Evolutionary conservation across 2,888 invertebrate genomes (phyloP), one percentile per base, ranked within the genome.

Genomic region (Acrobasis consociella): DNA sequence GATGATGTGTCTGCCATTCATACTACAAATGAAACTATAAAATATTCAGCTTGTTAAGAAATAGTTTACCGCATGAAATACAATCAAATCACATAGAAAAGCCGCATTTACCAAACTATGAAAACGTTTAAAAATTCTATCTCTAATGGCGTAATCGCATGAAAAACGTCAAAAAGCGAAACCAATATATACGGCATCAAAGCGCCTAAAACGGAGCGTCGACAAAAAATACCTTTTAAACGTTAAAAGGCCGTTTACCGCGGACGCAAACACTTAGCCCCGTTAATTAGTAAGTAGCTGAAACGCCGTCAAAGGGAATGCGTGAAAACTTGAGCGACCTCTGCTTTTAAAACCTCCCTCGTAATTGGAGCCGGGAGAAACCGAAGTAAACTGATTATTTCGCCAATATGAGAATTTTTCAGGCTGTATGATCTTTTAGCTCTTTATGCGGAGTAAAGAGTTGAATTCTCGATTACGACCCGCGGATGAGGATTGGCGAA

Each of bases 181-280:
- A 86, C 89, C 87, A 83, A 86, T 87, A 85, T 87, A 85, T 81
- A 73, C 80, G 78, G 81, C 83, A 82, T 87, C 85, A 90, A 86
- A 87, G 86, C 83, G 71, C 81, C 86, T 86, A 89, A 90, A 86
- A 89, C 86, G 85, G 82, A 82, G 77, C 82, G 80, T 72, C 73
- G 78, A 79, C 70, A 76, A 84, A 89, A 86, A 87, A 86, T 86
- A 82, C 85, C 86, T 89, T 91, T 91, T 85, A 89, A 89, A 86
- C 85, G 89, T 84, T 92, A 91, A 92, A 91, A 91, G 91, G 91
- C 83, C 91, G 92, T 90, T 92, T 91, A 92, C 86, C 87, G 89
- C 84, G 90, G 89, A 91, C 91, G 87, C 89, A 91, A 91, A 92
- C 92, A 92, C 91, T 92, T 92, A 91, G 85, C 86, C 84, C 79